Percentiles rank a stretch among this genome's conserved stretches.
Evolutionary conservation across 2,113 vertebrate species (phyloP).

Genomic region (Oostethus manadensis): DNA sequence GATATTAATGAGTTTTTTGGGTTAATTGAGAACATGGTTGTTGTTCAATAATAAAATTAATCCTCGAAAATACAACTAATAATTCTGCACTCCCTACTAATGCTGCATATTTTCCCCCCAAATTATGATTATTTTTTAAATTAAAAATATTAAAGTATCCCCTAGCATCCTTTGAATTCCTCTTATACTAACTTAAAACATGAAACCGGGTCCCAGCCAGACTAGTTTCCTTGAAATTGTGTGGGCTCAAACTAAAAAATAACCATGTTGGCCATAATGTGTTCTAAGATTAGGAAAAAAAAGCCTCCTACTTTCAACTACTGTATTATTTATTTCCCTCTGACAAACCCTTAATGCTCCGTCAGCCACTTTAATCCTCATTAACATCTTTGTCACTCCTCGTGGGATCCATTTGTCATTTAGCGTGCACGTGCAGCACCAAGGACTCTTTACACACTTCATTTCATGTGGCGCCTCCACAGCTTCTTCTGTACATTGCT

Average conservation of each 20-base stretch:
- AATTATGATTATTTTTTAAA: no score
- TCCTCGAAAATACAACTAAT: no score
- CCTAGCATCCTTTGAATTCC: no score
- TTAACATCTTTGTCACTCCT: slow-evolving; percentile 38
- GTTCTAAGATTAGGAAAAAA: not conserved
- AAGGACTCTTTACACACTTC: slow-evolving; percentile 5
- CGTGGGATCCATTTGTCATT: slow-evolving; percentile 38
- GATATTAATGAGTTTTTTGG: no score
- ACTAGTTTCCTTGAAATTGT: no score
- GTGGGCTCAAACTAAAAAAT: not conserved
- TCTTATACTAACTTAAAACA: not conserved
- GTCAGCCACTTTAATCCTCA: slow-evolving; percentile 46
- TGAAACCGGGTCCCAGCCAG: not conserved
- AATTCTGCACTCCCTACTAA: no score
- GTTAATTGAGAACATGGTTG: no score
- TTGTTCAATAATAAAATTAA: no score
- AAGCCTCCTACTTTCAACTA: not conserved
- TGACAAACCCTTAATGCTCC: slow-evolving; percentile 9
- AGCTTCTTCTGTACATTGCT: not conserved
- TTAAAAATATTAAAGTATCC: no score
- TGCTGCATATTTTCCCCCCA: no score
- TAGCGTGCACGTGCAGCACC: slow-evolving; percentile 14
- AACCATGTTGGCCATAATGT: not conserved
- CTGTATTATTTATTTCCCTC: slow-evolving; percentile 7
- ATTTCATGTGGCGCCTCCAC: not conserved